phyloP scores from a whole-genome alignment of 1,140 invertebrate species.

The Aphelenchoides besseyi region DNA sequence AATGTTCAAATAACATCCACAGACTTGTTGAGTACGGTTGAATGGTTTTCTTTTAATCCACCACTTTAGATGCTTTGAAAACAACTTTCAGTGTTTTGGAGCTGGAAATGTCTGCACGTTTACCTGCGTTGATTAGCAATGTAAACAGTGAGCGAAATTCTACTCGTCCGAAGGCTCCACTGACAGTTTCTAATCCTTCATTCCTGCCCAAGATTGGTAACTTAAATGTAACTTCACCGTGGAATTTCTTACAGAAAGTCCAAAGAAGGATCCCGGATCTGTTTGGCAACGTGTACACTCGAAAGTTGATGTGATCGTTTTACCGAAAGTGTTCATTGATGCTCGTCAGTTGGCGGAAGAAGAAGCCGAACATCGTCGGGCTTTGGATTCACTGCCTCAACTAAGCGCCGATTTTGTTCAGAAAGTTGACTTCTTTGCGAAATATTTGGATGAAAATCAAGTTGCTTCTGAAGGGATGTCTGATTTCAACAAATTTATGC shows the following conservation, averaged over 20 bases:
- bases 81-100: too few species aligned
- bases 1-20: too few species aligned
- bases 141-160: background rate
- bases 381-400: background rate
- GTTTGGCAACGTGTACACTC: background rate
- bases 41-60: too few species aligned
- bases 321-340: background rate
- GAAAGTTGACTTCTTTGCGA: conserved; percentile 19
- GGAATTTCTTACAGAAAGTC: background rate
- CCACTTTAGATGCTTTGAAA: too few species aligned
- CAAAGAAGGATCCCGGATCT: background rate
- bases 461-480: conserved; percentile 8
- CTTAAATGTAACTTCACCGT: background rate
- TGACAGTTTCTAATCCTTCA: background rate
- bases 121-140: background rate
- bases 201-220: background rate
- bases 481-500: conserved; percentile 22
- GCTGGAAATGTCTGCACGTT: background rate
- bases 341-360: background rate
- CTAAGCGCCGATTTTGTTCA: conserved; percentile 3
- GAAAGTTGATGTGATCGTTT: background rate
- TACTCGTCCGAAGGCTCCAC: background rate
- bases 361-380: background rate
- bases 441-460: conserved; percentile 23
- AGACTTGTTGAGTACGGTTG: too few species aligned